Evolutionary conservation across 2,113 vertebrate genomes (phyloP).

Genomic region (Cyphomyrus plagiostoma): DNA sequence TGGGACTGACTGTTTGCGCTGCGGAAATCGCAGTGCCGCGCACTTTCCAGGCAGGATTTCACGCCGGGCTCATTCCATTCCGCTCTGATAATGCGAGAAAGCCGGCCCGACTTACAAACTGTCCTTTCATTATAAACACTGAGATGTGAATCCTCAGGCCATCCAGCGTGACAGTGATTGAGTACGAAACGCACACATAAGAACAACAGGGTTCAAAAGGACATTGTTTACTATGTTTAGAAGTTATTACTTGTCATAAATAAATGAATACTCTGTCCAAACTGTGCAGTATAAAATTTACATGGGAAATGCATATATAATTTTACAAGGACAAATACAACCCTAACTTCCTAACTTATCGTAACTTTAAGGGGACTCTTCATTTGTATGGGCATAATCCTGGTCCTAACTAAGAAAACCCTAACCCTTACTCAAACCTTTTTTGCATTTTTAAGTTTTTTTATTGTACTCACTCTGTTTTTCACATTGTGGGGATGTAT

Average conservation of each 20-base stretch:
- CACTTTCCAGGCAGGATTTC: not conserved
- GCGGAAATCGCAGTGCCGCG: not conserved
- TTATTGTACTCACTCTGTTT: not conserved
- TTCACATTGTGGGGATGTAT: not conserved
- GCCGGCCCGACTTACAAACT: not conserved
- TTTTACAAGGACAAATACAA: not conserved
- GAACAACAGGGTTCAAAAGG: not conserved
- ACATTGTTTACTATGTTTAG: not conserved
- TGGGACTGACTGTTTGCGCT: not conserved
- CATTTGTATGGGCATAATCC: not conserved
- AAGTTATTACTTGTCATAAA: not conserved
- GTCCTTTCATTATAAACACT: not conserved
- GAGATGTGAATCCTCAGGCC: not conserved
- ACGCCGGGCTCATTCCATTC: not conserved
- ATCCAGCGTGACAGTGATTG: not conserved
- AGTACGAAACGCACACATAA: not conserved
- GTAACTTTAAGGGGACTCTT: not conserved
- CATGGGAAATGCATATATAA: not conserved
- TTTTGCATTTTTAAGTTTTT: not conserved
- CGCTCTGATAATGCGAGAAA: not conserved
- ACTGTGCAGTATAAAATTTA: not conserved
- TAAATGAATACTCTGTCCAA: not conserved
- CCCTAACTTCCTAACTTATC: not conserved
- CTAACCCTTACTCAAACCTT: not conserved
- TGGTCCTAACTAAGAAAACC: not conserved